Evolutionary conservation across 2,113 vertebrate species (phyloP).

Genomic region (human): GRCh38 chr11:45989001-45989500

Average conservation of each 20-base stretch:
- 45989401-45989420: no score
- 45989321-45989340: constrained; percentile 10
- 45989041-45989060: constrained; percentile 23
- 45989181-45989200: constrained; percentile 15
- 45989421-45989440: no score
- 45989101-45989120: neutral
- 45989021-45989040: constrained; percentile 52
- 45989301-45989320: neutral
- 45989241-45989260: constrained; percentile 9
- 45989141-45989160: neutral
- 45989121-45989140: neutral
- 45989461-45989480: no score
- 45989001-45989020: constrained; percentile 18
- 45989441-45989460: no score
- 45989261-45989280: neutral
- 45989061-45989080: neutral
- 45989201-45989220: constrained; percentile 4
- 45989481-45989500: no score
- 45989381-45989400: no score
- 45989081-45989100: neutral
- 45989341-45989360: constrained; percentile 32
- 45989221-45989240: constrained; percentile 30
- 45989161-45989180: constrained; percentile 29
- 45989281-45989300: constrained; percentile 23
- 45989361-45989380: no score